Base-by-base conservation (phyloP, 1,140 invertebrate genomes). In the Helicoverpa zea region DNA sequence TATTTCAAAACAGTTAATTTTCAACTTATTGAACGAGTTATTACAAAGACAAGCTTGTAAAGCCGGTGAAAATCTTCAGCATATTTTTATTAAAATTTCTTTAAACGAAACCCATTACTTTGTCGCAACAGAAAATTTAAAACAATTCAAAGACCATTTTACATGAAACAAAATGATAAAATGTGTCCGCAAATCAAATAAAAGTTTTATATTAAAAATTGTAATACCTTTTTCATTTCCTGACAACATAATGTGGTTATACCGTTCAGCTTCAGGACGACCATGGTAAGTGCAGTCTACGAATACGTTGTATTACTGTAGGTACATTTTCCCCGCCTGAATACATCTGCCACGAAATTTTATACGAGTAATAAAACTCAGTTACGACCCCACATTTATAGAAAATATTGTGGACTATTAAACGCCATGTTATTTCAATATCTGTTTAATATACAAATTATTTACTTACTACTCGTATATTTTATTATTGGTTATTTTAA, bases 181-280 rank as follows among this genome's bases (percentile, higher is more conserved):
- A 54, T 54, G 29, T 47, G 29, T 47, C 63, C 35, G 43, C 29
- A 47, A 30, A 16, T 35, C 14, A 47, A 47, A 64, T 61, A 61
- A 61, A 29, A 61, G 58, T 30, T 61, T 13, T 12, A 18, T 18
- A 49, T 47, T 49, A 47, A 49, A 49, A 66, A 66, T 18, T 35
- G 35, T 66, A 66, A 43, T 43, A 63, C 4, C 61, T n/a, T 63
- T 56, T 63, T 63, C 63, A n/a, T 66, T 66, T 66, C 63, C n/a
- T 66, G 63, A 49, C 61, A 64, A 9, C 30, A 49, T 23, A 13
- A 68, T 68, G 43, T 43, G 30, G 64, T 49, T 49, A 49, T 11
- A 10, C 16, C 5, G n/a, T 12, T 68, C 64, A 68, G 16, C 49
- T 68, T 49, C 64, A 68, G 64, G 43, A 3, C n/a, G 63, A 11